These are phyloP conservation scores for Sturnira hondurensis DNA, from an alignment of 2,113 vertebrate species.

Conservation along the genomic window DNA sequence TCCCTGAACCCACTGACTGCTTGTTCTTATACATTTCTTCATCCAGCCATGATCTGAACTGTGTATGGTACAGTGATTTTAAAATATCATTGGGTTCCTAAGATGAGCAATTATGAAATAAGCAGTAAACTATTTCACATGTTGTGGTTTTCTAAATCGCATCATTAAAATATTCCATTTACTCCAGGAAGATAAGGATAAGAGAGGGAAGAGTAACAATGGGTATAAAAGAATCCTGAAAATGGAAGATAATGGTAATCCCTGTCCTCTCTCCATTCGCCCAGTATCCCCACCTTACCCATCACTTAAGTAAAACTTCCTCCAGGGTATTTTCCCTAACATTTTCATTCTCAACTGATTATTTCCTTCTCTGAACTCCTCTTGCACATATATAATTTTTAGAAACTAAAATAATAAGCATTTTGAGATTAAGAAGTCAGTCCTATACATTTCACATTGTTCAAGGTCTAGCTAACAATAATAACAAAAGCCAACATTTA, in stretches of 20 bases:
- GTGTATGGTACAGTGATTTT: background rate
- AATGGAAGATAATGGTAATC: background rate
- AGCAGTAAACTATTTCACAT: background rate
- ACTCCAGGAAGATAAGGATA: background rate
- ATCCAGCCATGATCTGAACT: background rate
- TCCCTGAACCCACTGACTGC: background rate
- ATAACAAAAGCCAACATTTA: background rate
- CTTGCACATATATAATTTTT: background rate
- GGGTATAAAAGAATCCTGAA: background rate
- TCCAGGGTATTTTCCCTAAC: background rate
- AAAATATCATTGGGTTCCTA: background rate
- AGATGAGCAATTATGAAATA: background rate
- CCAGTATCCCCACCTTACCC: background rate
- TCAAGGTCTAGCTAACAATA: background rate
- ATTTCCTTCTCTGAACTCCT: background rate
- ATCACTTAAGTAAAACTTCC: background rate
- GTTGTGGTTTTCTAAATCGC: constrained; percentile 19
- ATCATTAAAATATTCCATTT: constrained; percentile 11
- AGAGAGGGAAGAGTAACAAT: background rate
- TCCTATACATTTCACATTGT: background rate
- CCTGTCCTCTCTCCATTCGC: background rate
- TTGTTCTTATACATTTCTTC: background rate
- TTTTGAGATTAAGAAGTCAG: background rate
- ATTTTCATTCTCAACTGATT: background rate
- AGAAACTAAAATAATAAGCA: constrained; percentile 20